Base-by-base conservation (phyloP, 2,888 invertebrate genomes). In the Fragum whitleyi region DNA sequence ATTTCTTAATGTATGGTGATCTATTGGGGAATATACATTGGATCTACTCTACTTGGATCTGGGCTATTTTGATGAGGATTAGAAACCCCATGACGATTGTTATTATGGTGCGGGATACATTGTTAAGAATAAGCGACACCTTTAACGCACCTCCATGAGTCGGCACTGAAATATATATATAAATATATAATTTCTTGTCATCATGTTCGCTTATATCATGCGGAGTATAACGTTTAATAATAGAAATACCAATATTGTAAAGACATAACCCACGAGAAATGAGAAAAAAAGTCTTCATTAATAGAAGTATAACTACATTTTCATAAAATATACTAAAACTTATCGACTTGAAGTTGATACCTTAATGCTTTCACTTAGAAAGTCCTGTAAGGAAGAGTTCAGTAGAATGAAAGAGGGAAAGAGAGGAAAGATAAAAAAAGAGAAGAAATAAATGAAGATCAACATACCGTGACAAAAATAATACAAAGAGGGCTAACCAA, bases 141-240 rank as follows among this genome's bases (percentile, higher is more conserved):
- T 23, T 14, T 9, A 39, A 65, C 65, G 65, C 65, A 65, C 65
- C 65, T 65, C 65, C 65, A 65, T 16, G 65, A 65, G 36, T 65
- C 65, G 21, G 39, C 26, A 42, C 65, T 65, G 65, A 65, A 65
- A 65, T 28, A 65, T 26, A n/a, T n/a, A n/a, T 23, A 57, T 7
- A 57, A 26, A 26, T 57, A 26, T 57, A 57, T 57, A 57, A 57
- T 26, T 19, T 23, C 57, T 57, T 57, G 28, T 57, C 9, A 21
- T 57, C 1, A 11, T 26, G 11, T 23, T 21, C 7, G 9, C 11
- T 57, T 57, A 2, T 9, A 36, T 36, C 47, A 47, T 47, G 47
- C 47, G 14, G 47, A 47, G 7, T 47, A 16, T 47, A 9, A 14
- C 16, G 16, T 47, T 3, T 19, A 47, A 9, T 14, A 47, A 47